phyloP scores from a whole-genome alignment of 1,140 invertebrate genomes.

The Calycopis cecrops region DNA sequence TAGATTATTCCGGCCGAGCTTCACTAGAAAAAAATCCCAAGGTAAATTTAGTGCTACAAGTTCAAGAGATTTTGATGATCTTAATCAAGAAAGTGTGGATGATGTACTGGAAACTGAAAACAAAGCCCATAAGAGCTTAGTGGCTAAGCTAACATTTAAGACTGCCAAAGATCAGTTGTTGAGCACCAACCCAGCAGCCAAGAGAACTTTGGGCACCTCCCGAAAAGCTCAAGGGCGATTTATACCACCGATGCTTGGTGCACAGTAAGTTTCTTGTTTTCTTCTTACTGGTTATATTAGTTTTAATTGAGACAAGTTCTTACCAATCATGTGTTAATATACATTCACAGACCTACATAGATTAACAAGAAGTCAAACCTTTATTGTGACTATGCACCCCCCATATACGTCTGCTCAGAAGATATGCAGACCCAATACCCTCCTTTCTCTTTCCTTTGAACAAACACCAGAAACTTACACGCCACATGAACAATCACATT shows the following conservation, averaged over 20 bases:
- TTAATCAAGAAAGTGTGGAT: conserved; percentile 19
- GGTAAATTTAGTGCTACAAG: not conserved
- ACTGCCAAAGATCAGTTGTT: conserved; percentile 56
- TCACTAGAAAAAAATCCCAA: conserved; percentile 2
- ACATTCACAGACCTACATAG: too few species aligned
- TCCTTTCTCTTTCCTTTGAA: too few species aligned
- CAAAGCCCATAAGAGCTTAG: conserved; percentile 51
- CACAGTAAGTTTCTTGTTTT: conserved; percentile 43
- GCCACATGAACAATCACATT: too few species aligned
- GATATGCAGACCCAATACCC: too few species aligned
- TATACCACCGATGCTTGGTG: conserved; percentile 61
- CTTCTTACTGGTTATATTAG: too few species aligned
- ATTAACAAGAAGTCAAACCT: too few species aligned
- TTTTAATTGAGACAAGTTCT: too few species aligned
- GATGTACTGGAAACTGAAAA: conserved; percentile 43
- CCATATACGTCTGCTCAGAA: too few species aligned
- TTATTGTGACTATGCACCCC: too few species aligned
- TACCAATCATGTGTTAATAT: too few species aligned
- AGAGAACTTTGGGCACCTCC: conserved; percentile 53
- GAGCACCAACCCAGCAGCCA: conserved; percentile 55
- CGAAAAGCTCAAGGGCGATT: conserved; percentile 62
- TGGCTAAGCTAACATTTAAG: conserved; percentile 63
- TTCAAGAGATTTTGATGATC: not conserved
- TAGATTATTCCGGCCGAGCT: not conserved
- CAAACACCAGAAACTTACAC: too few species aligned